A percentile compares a stretch with the other conserved stretches of the same genome.
phyloP scores from a whole-genome alignment of 2,888 invertebrate species.

The Cataglyphis cursor region DNA sequence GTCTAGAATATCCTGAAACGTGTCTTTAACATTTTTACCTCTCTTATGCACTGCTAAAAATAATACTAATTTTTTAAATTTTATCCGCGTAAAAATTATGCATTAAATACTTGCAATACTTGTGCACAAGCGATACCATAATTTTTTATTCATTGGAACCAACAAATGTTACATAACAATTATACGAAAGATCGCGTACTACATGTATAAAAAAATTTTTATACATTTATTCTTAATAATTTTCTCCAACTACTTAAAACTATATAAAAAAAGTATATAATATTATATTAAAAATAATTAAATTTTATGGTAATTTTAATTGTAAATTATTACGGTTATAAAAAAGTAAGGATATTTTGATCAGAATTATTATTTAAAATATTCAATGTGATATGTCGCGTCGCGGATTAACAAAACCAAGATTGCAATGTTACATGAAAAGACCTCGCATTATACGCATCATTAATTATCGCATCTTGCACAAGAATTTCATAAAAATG shows the following conservation, averaged over 20 bases:
- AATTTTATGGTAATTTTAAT: too few species aligned
- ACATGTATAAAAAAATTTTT: neutral
- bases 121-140: neutral
- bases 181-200: neutral
- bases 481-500: constrained; percentile 24
- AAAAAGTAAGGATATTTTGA: neutral
- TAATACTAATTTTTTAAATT: neutral
- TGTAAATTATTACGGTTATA: too few species aligned
- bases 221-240: neutral
- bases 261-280: too few species aligned
- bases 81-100: neutral
- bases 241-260: neutral
- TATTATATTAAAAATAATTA: too few species aligned
- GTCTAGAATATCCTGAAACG: neutral
- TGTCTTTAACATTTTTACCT: neutral
- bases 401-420: neutral
- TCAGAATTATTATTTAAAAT: neutral
- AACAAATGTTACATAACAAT: neutral
- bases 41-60: neutral
- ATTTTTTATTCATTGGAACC: neutral
- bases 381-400: neutral
- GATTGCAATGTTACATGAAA: neutral
- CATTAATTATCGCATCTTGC: constrained; percentile 24
- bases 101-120: neutral
- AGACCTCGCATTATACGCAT: neutral